Conservation (phyloP, 2,113 vertebrate genomes). For the Cervus canadensis region DNA sequence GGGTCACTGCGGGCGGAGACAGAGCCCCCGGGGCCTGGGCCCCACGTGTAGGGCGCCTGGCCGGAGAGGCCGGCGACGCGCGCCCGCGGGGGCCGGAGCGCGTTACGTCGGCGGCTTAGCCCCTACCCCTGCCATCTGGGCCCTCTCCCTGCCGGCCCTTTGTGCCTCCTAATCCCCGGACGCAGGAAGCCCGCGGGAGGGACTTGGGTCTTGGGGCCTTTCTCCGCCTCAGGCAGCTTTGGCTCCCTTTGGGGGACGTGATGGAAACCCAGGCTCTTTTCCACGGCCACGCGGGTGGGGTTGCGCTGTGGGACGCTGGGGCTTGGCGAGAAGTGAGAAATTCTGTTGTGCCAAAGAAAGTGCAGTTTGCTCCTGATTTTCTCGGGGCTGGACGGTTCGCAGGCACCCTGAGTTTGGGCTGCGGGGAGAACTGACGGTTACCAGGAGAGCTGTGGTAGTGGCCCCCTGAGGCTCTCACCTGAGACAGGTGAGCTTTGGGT, state of each 20-base stretch:
- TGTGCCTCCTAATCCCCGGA: slow-evolving; percentile 67
- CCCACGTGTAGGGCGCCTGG: neutral
- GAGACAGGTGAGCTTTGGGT: slow-evolving; percentile 37
- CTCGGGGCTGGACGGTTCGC: neutral
- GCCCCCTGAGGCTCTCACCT: neutral
- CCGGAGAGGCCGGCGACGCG: neutral
- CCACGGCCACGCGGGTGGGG: neutral
- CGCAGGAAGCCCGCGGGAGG: slow-evolving; percentile 55
- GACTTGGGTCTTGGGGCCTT: neutral
- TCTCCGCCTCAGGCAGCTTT: neutral
- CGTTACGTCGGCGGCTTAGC: slow-evolving; percentile 39
- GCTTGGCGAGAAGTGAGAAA: neutral
- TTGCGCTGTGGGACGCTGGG: neutral
- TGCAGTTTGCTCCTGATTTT: neutral
- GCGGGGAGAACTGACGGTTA: neutral
- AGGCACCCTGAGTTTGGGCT: neutral
- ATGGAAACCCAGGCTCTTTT: neutral
- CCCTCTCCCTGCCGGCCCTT: slow-evolving; percentile 14
- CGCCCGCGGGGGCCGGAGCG: neutral
- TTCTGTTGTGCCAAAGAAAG: neutral
- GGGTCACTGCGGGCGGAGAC: neutral
- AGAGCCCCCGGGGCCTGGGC: neutral
- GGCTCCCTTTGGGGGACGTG: neutral
- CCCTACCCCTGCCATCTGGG: slow-evolving; percentile 53
- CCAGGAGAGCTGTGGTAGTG: neutral